Percentiles rank a stretch among this genome's conserved stretches.
Evolutionary conservation across 2,113 vertebrate genomes (phyloP).

Genomic region (Jaculus jaculus): DNA sequence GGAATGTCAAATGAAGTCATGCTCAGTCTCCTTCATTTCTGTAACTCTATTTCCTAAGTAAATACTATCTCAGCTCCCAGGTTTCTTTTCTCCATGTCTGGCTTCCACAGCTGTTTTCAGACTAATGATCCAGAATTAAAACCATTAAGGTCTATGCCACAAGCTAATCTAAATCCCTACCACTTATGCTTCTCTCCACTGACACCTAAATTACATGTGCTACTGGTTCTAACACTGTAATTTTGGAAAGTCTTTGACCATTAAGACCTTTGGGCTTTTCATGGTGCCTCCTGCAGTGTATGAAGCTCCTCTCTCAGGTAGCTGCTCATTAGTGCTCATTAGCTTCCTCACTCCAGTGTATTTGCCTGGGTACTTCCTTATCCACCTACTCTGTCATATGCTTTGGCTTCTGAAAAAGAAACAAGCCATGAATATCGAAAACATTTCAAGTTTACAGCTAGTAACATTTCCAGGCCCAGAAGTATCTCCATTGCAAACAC

Average conservation of each 20-base stretch:
- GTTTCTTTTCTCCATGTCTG: not conserved
- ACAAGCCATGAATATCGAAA: constrained; percentile 23
- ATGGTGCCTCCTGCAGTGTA: not conserved
- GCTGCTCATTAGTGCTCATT: not conserved
- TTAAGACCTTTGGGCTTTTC: not conserved
- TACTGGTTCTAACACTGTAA: not conserved
- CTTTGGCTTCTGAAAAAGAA: not conserved
- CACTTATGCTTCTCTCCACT: not conserved
- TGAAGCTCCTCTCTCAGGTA: not conserved
- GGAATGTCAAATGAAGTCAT: not conserved
- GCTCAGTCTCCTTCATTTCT: not conserved
- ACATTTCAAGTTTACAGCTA: not conserved
- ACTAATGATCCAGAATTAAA: not conserved
- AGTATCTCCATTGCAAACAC: constrained; percentile 34
- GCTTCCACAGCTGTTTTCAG: not conserved
- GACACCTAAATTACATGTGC: not conserved
- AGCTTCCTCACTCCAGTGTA: not conserved
- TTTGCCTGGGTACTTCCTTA: not conserved
- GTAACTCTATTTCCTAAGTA: not conserved
- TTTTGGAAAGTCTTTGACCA: not conserved
- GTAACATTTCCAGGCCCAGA: constrained; percentile 21
- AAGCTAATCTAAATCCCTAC: not conserved
- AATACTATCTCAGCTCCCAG: not conserved
- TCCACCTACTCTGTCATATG: not conserved
- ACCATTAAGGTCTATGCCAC: not conserved